Conservation (phyloP, 1,140 invertebrate genomes). For the Anagrus nilaparvatae region DNA sequence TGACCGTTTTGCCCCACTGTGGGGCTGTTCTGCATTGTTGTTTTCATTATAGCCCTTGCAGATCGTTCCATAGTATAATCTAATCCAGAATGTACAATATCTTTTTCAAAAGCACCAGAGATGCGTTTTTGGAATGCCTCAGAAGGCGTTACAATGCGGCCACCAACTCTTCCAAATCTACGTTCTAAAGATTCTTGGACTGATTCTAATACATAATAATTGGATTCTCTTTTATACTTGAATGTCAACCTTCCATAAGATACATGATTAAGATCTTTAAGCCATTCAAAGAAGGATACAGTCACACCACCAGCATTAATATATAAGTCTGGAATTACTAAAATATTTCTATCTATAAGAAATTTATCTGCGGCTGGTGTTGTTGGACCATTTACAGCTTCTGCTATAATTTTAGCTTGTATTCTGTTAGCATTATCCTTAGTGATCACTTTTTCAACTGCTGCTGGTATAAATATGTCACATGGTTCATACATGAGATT, state of each 20-base stretch:
- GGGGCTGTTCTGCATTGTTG: constrained; percentile 5
- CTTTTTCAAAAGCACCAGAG: constrained; percentile 63
- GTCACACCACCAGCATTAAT: constrained; percentile 83
- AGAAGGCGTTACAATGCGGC: constrained; percentile 39
- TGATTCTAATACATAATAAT: constrained; percentile 58
- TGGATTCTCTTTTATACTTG: constrained; percentile 74
- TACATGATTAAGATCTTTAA: constrained; percentile 86
- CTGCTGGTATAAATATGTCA: constrained; percentile 81
- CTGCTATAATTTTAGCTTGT: constrained; percentile 62
- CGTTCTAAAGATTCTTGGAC: constrained; percentile 66
- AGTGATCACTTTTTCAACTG: constrained; percentile 71
- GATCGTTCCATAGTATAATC: constrained; percentile 74
- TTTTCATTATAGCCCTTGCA: constrained; percentile 14
- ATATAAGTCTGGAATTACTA: constrained; percentile 77
- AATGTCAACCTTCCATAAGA: constrained; percentile 80
- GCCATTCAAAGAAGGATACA: constrained; percentile 86
- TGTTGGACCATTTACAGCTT: constrained; percentile 83
- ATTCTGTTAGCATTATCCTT: constrained; percentile 65
- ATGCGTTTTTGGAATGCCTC: constrained; percentile 54
- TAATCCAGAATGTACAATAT: constrained; percentile 73
- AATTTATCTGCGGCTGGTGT: constrained; percentile 74
- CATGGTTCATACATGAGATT: constrained; percentile 64
- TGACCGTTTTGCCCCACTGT: too few relatives aligned
- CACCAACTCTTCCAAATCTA: constrained; percentile 54
- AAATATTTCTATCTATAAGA: constrained; percentile 57